Conservation (phyloP, 2,113 vertebrate genomes). For the Illadopsis cleaveri region DNA sequence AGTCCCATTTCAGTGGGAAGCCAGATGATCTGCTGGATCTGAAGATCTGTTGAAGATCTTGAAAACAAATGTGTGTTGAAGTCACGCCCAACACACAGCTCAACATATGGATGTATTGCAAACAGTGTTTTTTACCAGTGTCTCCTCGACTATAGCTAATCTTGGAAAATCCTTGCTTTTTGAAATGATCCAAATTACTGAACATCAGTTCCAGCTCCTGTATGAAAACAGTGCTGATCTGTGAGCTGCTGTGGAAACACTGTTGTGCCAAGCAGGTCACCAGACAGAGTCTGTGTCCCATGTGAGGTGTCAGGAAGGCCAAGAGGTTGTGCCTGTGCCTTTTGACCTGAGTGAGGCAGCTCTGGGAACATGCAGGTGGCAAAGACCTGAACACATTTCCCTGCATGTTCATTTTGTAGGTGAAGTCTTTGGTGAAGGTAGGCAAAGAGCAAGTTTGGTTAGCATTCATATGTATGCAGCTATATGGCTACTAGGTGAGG, state of each 20-base stretch:
- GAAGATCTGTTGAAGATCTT: too few species aligned
- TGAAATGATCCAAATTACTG: neutral
- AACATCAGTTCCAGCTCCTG: neutral
- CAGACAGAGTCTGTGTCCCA: rapidly evolving
- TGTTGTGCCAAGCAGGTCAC: neutral
- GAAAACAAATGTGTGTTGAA: neutral
- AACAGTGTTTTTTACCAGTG: rapidly evolving
- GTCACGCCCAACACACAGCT: neutral
- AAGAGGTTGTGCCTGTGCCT: neutral
- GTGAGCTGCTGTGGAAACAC: neutral
- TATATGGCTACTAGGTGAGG: neutral
- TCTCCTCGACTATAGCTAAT: neutral
- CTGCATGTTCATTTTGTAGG: neutral
- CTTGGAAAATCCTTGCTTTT: neutral
- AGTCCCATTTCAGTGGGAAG: neutral
- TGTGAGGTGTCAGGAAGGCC: neutral
- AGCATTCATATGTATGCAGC: neutral
- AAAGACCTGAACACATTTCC: neutral
- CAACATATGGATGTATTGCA: neutral
- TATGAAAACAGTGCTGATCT: neutral
- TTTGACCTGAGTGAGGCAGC: rapidly evolving
- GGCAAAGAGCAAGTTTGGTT: neutral
- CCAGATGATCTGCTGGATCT: neutral
- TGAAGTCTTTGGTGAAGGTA: neutral
- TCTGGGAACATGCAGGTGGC: rapidly evolving